Evolutionary conservation across 2,797 vertebrate species (phyloP).

Genomic region (Bucorvus abyssinicus): DNA sequence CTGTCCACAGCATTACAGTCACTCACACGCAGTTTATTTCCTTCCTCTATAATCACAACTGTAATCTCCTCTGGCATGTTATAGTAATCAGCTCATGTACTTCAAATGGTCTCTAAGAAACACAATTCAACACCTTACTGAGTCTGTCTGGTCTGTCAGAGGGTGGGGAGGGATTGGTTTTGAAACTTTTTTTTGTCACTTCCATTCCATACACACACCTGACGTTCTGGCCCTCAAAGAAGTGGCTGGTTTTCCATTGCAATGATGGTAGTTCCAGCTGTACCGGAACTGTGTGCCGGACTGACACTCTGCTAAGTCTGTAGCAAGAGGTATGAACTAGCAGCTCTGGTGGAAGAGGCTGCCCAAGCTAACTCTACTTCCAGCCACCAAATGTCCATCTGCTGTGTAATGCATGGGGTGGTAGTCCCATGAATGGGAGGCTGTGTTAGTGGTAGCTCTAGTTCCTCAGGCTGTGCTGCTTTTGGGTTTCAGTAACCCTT

Average conservation of each 20-base stretch:
- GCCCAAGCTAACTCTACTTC: not conserved
- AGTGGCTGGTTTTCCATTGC: not conserved
- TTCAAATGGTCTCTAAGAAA: constrained; percentile 56
- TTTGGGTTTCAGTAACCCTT: not conserved
- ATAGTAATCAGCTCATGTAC: constrained; percentile 44
- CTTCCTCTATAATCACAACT: constrained; percentile 27
- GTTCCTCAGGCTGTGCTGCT: not conserved
- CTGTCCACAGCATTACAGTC: constrained; percentile 18
- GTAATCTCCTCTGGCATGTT: constrained; percentile 53
- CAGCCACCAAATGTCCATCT: no score
- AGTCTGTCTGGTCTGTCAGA: constrained; percentile 51
- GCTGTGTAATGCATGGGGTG: no score
- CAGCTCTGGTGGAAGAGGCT: not conserved
- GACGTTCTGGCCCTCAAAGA: not conserved
- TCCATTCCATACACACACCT: not conserved
- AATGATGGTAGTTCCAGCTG: not conserved
- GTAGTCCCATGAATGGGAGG: not conserved
- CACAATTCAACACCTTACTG: constrained; percentile 20
- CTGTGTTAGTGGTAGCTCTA: not conserved
- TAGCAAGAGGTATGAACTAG: not conserved
- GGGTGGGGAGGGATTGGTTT: not conserved
- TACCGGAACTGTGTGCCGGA: not conserved
- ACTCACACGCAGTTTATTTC: constrained; percentile 35
- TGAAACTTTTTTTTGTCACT: not conserved
- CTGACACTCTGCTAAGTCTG: not conserved